phyloP scores from a whole-genome alignment of 2,113 vertebrate genomes.

The Galbula dea region DNA sequence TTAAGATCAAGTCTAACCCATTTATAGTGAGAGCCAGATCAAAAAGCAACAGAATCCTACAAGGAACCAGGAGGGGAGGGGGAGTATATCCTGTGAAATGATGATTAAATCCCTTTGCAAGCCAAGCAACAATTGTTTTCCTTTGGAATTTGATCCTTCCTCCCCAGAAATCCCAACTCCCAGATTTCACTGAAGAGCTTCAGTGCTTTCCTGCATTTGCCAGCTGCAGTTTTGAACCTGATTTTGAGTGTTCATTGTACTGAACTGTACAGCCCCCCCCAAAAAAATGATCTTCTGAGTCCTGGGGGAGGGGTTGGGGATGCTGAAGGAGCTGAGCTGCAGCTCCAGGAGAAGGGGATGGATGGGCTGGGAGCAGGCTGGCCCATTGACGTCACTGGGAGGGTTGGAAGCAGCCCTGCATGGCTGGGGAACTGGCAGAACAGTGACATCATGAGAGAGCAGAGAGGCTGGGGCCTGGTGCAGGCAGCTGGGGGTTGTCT shows the following conservation, averaged over 20 bases:
- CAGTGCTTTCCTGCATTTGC: not conserved
- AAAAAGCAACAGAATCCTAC: not conserved
- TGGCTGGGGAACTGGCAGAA: constrained; percentile 39
- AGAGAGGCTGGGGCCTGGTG: constrained; percentile 24
- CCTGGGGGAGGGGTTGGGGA: not conserved
- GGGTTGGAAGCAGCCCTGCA: constrained; percentile 57
- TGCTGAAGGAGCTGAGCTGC: constrained; percentile 39
- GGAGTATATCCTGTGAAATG: not conserved
- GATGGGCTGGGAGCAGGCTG: not conserved
- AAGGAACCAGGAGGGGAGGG: rapidly evolving
- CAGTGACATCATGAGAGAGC: constrained; percentile 13
- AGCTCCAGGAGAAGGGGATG: not conserved
- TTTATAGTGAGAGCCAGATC: not conserved
- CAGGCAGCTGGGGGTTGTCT: not conserved
- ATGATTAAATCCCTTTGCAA: not conserved
- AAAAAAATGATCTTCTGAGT: not conserved
- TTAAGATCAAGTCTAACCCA: no score
- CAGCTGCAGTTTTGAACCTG: not conserved
- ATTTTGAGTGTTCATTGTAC: not conserved
- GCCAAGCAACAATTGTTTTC: not conserved
- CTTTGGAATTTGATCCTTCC: not conserved
- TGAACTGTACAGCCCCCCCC: no score
- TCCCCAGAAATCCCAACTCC: not conserved
- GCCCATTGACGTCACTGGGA: constrained; percentile 77
- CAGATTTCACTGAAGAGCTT: not conserved